These are phyloP conservation scores for Cepphus grylle DNA, from an alignment of 2,113 vertebrate genomes.

Conservation along the genomic window DNA sequence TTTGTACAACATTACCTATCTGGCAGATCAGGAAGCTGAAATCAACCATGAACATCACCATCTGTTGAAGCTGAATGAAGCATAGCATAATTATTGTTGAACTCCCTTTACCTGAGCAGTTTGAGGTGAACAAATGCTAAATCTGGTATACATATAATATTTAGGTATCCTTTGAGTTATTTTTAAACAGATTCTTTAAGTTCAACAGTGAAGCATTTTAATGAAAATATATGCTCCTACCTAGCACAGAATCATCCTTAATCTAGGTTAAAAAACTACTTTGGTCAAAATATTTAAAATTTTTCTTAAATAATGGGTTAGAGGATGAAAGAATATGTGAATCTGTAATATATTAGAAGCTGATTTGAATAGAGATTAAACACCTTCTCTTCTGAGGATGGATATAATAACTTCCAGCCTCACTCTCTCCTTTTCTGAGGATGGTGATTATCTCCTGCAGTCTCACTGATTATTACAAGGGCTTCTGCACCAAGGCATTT, in stretches of 20 bases:
- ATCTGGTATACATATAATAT: too few relatives aligned
- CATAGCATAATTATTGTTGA: not conserved
- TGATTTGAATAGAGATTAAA: not conserved
- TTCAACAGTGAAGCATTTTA: not conserved
- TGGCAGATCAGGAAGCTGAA: not conserved
- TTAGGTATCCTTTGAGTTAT: not conserved
- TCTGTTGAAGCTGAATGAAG: not conserved
- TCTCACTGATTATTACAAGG: not conserved
- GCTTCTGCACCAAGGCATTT: not conserved
- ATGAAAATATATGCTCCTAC: not conserved
- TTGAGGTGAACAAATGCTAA: not conserved
- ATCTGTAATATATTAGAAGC: not conserved
- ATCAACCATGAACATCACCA: not conserved
- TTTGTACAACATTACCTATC: not conserved
- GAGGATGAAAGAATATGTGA: not conserved
- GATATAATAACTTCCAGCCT: not conserved
- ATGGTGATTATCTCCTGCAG: not conserved
- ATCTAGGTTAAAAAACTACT: not conserved
- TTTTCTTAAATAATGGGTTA: not conserved
- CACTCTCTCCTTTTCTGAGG: not conserved
- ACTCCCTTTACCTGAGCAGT: not conserved
- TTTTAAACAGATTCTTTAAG: not conserved
- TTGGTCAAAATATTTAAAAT: not conserved
- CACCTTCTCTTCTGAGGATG: not conserved
- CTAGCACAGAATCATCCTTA: not conserved